Evolutionary conservation across 1,140 invertebrate genomes (phyloP).

Genomic region (Heterodera schachtii): DNA sequence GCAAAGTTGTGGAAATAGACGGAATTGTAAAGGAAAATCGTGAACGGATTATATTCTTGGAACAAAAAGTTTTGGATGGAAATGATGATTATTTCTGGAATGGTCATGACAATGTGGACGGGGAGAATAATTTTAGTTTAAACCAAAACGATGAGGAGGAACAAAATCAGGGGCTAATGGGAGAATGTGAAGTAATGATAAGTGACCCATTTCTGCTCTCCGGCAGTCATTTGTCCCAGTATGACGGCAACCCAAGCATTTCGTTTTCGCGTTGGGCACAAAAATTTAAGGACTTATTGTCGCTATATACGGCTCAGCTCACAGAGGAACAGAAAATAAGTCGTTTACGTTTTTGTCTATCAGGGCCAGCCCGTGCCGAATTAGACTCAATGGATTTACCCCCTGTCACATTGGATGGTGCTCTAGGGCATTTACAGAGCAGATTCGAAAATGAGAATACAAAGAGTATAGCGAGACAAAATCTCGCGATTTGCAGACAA

Average conservation of each 20-base stretch:
- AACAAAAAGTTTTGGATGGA: too few species aligned
- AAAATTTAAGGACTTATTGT: not conserved
- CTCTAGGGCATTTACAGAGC: not conserved
- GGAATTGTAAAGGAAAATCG: too few species aligned
- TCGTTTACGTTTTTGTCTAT: not conserved
- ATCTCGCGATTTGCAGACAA: not conserved
- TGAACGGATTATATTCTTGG: too few species aligned
- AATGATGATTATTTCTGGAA: too few species aligned
- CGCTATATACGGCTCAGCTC: not conserved
- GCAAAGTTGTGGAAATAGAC: too few species aligned
- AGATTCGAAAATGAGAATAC: constrained; percentile 9
- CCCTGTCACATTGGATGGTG: not conserved
- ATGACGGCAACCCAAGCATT: constrained; percentile 5
- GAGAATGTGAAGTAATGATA: constrained; percentile 6
- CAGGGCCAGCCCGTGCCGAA: constrained; percentile 6
- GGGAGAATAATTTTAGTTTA: too few species aligned
- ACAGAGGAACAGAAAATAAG: not conserved
- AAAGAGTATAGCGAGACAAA: not conserved
- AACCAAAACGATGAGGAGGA: too few species aligned
- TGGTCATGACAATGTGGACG: too few species aligned
- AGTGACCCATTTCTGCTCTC: constrained; percentile 8
- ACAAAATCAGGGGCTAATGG: too few species aligned
- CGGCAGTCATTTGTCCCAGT: not conserved
- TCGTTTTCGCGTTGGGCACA: constrained; percentile 1
- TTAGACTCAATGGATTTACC: not conserved